A percentile compares a stretch with the other conserved stretches of the same genome.
phyloP scores from a whole-genome alignment of 2,113 vertebrate species.

The Aix galericulata region DNA sequence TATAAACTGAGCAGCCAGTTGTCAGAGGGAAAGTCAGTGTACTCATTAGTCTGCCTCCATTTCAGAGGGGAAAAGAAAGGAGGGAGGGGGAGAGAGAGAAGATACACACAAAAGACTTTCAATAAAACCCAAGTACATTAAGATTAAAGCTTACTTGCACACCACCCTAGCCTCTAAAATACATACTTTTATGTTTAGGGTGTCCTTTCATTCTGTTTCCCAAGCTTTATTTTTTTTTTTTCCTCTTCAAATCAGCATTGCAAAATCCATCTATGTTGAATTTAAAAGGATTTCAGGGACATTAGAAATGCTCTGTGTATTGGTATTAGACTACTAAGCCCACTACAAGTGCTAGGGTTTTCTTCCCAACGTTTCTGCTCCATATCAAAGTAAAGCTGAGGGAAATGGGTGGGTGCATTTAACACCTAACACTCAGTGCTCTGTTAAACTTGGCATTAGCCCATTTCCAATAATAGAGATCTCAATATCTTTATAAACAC shows the following conservation, averaged over 20 bases:
- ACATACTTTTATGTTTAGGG: background rate
- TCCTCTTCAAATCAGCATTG: background rate
- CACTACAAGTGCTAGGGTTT: background rate
- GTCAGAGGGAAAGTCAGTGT: background rate
- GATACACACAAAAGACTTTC: background rate
- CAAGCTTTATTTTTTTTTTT: background rate
- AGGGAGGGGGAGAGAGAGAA: too few species aligned
- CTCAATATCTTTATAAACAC: background rate
- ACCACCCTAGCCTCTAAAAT: background rate
- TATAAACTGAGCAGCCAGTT: background rate
- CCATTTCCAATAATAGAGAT: accelerated
- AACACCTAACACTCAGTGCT: background rate
- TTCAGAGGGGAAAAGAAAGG: accelerated
- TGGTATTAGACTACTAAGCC: background rate
- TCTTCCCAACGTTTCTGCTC: background rate
- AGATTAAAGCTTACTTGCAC: background rate
- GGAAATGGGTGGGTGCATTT: background rate
- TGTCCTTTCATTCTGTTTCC: background rate
- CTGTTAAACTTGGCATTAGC: background rate
- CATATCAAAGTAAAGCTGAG: accelerated
- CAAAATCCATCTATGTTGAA: background rate
- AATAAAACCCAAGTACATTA: background rate
- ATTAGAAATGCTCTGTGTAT: background rate
- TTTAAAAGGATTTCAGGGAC: background rate
- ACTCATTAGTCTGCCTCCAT: background rate